Evolutionary conservation across 1,140 invertebrate genomes (phyloP).

Genomic region (Anthonomus grandis): DNA sequence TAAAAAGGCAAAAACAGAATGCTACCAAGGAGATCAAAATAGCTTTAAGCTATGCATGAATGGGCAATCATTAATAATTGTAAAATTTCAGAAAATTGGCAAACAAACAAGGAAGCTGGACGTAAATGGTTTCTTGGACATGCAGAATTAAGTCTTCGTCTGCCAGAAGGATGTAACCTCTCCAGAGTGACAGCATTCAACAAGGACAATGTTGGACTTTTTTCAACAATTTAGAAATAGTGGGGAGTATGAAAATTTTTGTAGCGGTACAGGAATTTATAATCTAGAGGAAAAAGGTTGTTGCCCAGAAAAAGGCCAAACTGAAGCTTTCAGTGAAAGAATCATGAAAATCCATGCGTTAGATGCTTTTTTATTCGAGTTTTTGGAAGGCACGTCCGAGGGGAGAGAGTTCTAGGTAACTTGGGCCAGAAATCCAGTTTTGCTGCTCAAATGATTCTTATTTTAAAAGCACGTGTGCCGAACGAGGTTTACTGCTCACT

Average conservation of each 20-base stretch:
- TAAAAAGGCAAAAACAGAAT: no score
- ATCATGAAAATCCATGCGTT: no score
- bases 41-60: neutral
- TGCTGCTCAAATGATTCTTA: no score
- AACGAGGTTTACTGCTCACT: constrained; percentile 41
- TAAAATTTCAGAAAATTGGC: no score
- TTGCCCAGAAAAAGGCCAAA: constrained; percentile 38
- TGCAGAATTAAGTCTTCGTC: neutral
- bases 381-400: no score
- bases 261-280: no score
- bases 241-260: constrained; percentile 22
- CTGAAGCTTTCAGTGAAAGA: no score
- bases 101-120: no score
- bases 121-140: neutral
- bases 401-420: no score
- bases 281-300: constrained; percentile 17
- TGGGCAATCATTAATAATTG: neutral
- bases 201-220: constrained; percentile 3
- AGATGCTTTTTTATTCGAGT: no score
- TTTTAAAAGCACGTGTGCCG: constrained; percentile 37
- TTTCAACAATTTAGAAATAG: neutral
- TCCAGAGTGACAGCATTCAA: no score
- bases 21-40: neutral
- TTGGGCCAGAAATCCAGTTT: no score
- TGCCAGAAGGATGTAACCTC: neutral